Evolutionary conservation across 2,113 vertebrate genomes (phyloP), one percentile per base, ranked within the genome.

Genomic region (Chaetodon auriga): DNA sequence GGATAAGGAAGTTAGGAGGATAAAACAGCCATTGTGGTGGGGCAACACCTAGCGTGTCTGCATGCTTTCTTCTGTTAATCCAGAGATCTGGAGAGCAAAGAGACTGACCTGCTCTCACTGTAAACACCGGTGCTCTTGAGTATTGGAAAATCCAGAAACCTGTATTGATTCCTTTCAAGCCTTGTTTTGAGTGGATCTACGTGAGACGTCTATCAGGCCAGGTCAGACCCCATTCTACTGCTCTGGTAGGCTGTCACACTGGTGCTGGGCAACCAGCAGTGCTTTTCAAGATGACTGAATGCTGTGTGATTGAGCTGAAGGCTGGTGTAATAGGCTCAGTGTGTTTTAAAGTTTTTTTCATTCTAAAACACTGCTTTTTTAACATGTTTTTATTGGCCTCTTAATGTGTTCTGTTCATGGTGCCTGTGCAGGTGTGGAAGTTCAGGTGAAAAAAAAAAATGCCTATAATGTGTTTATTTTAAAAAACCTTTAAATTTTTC

Each of bases 11-110:
- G 92, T 93, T 80, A 30, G 49, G 49, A 68, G 81, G 16, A 90
- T 92, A 91, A 93, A 94, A 94, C 75, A 84, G 61, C 81, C 80
- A 92, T 88, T 94, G 91, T 89, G 76, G 87, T 82, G 76, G 80
- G 84, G 78, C 78, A 92, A 82, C 83, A 92, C 88, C 88, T 82
- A 84, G 68, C 82, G 65, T 81, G 66, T 53, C 55, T 85, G 46
- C 64, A 71, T 68, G 51, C 60, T 78, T 65, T 73, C 71, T 77
- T 89, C 48, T 84, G 70, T 77, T 88, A n/a, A 85, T 88, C 84
- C 46, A 75, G 82, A 87, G 64, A 48, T 54, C 74, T 87, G n/a
- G 18, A 21, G 77, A 51, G 21, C 62, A 25, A 53, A 73, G 80
- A 45, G 19, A 75, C 49, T 80, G 75, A 66, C n/a, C 30, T 80